phyloP scores from a whole-genome alignment of 2,113 vertebrate genomes.

The Entomyzon cyanotis region DNA sequence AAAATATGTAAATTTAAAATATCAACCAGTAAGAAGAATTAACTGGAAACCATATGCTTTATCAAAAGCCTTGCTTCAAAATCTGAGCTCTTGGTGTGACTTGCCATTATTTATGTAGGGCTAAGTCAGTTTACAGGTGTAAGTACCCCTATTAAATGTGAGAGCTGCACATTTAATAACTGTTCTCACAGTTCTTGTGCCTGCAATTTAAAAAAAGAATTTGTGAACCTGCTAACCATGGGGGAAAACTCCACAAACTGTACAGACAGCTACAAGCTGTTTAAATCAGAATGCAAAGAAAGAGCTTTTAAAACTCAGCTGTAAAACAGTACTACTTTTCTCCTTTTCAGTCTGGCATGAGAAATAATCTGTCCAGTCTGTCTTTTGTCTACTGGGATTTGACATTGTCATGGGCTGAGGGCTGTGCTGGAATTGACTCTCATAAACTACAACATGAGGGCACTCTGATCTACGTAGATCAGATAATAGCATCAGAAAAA shows the following conservation, averaged over 20 bases:
- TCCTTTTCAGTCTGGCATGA: not conserved
- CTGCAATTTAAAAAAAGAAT: not conserved
- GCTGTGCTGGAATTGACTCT: not conserved
- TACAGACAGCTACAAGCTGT: not conserved
- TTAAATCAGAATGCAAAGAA: not conserved
- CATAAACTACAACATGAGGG: not conserved
- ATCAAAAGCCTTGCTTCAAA: not conserved
- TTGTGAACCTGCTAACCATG: not conserved
- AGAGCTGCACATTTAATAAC: not conserved
- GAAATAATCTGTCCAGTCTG: not conserved
- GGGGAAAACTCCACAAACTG: accelerated
- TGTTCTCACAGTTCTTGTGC: not conserved
- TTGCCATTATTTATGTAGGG: not conserved
- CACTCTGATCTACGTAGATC: not conserved
- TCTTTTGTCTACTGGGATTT: not conserved
- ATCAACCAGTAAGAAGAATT: not conserved
- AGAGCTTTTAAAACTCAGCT: not conserved
- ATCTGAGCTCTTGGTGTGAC: not conserved
- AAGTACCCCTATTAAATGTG: not conserved
- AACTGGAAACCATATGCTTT: not conserved
- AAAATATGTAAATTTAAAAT: not conserved
- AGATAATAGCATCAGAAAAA: not conserved
- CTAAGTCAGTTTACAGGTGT: not conserved
- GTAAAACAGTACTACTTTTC: not conserved
- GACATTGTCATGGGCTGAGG: not conserved